These are phyloP conservation scores for Pangasius larnaudii DNA, from an alignment of 2,797 vertebrate species.

Conservation along the genomic window DNA sequence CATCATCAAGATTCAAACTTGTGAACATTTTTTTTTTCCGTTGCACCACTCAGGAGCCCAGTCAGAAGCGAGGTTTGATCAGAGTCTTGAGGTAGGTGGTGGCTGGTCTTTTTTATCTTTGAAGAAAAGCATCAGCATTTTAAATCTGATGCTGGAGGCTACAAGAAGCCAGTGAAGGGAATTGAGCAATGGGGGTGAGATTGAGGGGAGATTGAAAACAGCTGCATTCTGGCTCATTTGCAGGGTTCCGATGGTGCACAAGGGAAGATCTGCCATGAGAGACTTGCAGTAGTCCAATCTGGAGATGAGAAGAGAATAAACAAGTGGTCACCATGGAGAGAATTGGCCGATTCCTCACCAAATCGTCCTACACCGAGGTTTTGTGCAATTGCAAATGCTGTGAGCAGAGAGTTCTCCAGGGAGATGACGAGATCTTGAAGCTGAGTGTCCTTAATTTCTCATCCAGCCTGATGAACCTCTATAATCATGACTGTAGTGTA, in stretches of 20 bases:
- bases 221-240: background rate
- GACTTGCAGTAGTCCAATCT: background rate
- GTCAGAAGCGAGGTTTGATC: background rate
- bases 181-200: background rate
- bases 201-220: background rate
- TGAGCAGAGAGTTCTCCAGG: background rate
- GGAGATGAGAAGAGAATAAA: background rate
- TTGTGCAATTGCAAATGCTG: background rate
- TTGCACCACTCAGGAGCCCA: too few relatives aligned
- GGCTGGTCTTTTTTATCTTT: background rate
- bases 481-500: conserved; percentile 30
- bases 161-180: background rate
- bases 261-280: background rate
- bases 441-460: background rate
- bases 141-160: background rate
- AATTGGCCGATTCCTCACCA: background rate
- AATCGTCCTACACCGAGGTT: background rate
- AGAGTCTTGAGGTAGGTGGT: background rate
- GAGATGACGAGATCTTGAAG: background rate
- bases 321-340: background rate
- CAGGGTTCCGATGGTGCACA: background rate
- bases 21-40: background rate
- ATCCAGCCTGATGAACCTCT: conserved; percentile 6
- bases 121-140: background rate
- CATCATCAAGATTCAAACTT: background rate